Evolutionary conservation across 2,113 vertebrate genomes (phyloP).

Genomic region (Perccottus glenii): DNA sequence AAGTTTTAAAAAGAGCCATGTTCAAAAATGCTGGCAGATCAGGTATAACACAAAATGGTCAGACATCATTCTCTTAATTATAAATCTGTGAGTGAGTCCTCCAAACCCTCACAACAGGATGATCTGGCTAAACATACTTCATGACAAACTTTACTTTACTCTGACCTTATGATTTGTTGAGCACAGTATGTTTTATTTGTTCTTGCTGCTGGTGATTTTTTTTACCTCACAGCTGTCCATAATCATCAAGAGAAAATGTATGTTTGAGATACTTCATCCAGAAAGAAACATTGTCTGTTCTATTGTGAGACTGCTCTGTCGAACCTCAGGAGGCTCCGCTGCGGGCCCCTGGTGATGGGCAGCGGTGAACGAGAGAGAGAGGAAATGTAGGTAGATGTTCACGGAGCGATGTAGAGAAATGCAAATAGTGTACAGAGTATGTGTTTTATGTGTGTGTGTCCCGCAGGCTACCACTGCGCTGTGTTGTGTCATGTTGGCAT

Average conservation of each 20-base stretch:
- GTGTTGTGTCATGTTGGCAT: constrained; percentile 37
- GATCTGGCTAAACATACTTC: too few species aligned
- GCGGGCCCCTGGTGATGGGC: constrained; percentile 19
- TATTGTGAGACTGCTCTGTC: constrained; percentile 14
- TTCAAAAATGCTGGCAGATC: too few species aligned
- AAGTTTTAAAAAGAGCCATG: too few species aligned
- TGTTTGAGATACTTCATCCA: not conserved
- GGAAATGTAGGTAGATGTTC: constrained; percentile 59
- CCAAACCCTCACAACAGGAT: too few species aligned
- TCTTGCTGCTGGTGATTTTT: not conserved
- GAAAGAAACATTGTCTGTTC: constrained; percentile 4
- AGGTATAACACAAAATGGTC: too few species aligned
- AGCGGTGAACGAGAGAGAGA: constrained; percentile 30
- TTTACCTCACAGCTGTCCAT: not conserved
- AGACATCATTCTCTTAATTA: too few species aligned
- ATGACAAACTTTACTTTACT: too few species aligned
- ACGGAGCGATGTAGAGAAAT: constrained; percentile 8
- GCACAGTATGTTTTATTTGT: not conserved
- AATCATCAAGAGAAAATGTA: not conserved
- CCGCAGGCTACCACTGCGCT: constrained; percentile 15
- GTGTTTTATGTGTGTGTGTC: constrained; percentile 17
- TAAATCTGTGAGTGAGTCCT: too few species aligned
- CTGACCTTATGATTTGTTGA: too few species aligned
- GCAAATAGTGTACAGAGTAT: not conserved
- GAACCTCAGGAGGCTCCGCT: constrained; percentile 4